These are phyloP conservation scores for Oxyruncus cristatus DNA, from an alignment of 2,113 vertebrate species.

Conservation along the genomic window DNA sequence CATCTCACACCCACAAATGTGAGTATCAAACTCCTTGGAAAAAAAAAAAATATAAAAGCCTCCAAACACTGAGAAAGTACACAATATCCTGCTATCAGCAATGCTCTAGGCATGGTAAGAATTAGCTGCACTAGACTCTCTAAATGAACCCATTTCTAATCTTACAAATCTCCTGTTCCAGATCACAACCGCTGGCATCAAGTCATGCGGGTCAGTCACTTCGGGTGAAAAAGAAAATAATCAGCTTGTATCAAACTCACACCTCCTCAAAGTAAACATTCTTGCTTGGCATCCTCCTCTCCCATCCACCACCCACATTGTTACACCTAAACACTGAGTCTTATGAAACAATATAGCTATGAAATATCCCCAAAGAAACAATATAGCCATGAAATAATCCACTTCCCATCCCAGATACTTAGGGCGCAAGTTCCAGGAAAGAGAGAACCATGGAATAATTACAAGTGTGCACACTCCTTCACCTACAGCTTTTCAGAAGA, in stretches of 20 bases:
- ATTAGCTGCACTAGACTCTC: neutral
- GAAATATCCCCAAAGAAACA: neutral
- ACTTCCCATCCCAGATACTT: neutral
- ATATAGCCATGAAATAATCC: neutral
- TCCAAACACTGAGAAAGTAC: neutral
- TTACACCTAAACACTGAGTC: accelerated
- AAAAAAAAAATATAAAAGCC: neutral
- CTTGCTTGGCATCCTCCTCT: neutral
- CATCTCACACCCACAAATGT: neutral
- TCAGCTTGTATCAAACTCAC: neutral
- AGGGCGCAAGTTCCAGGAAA: neutral
- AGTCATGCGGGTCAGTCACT: neutral
- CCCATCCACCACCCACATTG: neutral
- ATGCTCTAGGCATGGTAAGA: neutral
- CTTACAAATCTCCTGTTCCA: neutral
- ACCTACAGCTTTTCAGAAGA: neutral
- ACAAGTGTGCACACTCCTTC: neutral
- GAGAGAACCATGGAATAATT: neutral
- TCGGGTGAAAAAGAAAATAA: neutral
- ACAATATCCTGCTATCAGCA: neutral
- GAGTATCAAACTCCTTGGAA: neutral
- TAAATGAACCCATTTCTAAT: neutral
- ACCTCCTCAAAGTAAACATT: neutral
- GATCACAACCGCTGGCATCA: neutral
- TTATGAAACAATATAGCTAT: neutral